Percentiles rank a stretch among this genome's conserved stretches.
phyloP scores from a whole-genome alignment of 2,888 invertebrate species.

The Rhamnusium bicolor region DNA sequence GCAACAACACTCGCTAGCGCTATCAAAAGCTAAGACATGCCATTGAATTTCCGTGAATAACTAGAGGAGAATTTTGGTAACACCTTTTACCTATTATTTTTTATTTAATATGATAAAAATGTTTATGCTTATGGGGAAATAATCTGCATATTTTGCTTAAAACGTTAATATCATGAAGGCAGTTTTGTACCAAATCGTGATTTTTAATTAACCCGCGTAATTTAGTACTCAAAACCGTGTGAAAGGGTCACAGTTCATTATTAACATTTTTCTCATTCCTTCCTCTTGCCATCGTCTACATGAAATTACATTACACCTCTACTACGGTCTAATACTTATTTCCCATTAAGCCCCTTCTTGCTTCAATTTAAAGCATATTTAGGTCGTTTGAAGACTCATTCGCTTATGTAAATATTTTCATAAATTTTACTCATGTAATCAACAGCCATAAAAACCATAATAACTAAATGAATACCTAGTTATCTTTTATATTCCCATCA shows the following conservation, averaged over 20 bases:
- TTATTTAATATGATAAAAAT: no score
- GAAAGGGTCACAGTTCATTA: not conserved
- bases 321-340: conserved; percentile 23
- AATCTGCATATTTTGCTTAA: no score
- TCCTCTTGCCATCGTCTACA: conserved; percentile 3
- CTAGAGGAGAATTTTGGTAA: no score
- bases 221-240: not conserved
- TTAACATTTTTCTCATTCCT: conserved; percentile 27
- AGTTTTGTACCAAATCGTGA: not conserved
- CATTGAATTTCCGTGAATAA: no score
- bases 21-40: no score
- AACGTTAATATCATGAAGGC: not conserved
- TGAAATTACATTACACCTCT: conserved; percentile 24
- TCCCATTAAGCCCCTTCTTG: not conserved
- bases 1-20: no score
- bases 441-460: not conserved
- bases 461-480: not conserved
- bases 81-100: no score
- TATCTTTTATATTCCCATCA: not conserved
- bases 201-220: conserved; percentile 21
- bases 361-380: conserved; percentile 15
- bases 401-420: conserved; percentile 30
- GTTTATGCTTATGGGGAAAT: no score
- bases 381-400: not conserved
- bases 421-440: conserved; percentile 4